Conservation (phyloP, 2,888 invertebrate genomes). For the Abrostola tripartita region DNA sequence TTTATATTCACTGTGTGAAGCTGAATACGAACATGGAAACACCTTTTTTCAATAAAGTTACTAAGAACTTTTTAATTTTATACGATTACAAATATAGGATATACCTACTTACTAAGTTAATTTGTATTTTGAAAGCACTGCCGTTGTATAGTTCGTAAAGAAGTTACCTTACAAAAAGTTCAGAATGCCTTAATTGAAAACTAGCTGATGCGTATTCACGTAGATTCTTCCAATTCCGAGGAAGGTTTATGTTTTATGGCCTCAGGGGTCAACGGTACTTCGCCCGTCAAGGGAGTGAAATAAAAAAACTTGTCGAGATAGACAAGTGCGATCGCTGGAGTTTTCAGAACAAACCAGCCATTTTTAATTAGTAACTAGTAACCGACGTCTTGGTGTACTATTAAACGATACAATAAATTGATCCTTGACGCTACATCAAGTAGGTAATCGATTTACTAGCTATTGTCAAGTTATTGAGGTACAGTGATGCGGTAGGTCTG, state of each 20-base stretch:
- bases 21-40: slow-evolving; percentile 34
- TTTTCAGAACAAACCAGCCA: slow-evolving; percentile 48
- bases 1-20: slow-evolving; percentile 45
- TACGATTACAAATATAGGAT: slow-evolving; percentile 11
- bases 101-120: slow-evolving; percentile 5
- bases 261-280: slow-evolving; percentile 49
- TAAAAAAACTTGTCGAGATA: slow-evolving; percentile 49
- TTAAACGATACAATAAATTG: slow-evolving; percentile 69
- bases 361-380: slow-evolving; percentile 57
- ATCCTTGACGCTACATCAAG: slow-evolving; percentile 69
- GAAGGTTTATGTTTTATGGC: slow-evolving; percentile 33
- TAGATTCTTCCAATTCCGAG: slow-evolving; percentile 44
- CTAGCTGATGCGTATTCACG: slow-evolving; percentile 22
- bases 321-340: slow-evolving; percentile 35
- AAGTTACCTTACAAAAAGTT: slow-evolving; percentile 26
- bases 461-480: slow-evolving; percentile 59
- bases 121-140: slow-evolving; percentile 1
- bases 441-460: slow-evolving; percentile 58
- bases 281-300: slow-evolving; percentile 33
- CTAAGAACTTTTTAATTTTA: slow-evolving; percentile 28
- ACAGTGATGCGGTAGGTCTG: slow-evolving; percentile 27
- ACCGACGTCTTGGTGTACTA: slow-evolving; percentile 45
- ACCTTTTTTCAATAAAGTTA: slow-evolving; percentile 24
- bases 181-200: slow-evolving; percentile 40
- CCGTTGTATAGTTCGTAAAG: slow-evolving; percentile 6